These are phyloP conservation scores for Carpatolechia fugitivella DNA, from an alignment of 2,888 invertebrate species.

Conservation along the genomic window DNA sequence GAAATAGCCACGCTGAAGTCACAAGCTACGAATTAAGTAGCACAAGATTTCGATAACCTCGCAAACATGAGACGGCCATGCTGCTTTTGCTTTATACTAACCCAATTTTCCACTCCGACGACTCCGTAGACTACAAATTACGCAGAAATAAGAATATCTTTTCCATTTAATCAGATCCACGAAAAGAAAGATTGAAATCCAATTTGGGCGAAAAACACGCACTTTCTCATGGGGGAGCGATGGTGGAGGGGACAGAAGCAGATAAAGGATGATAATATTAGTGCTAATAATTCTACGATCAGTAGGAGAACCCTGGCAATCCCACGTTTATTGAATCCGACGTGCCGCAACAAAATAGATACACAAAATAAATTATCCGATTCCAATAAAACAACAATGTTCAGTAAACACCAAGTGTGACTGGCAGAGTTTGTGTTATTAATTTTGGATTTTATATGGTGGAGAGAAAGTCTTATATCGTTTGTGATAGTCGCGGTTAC, in stretches of 20 bases:
- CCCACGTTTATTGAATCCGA: conserved; percentile 66
- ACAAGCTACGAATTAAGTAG: conserved; percentile 14
- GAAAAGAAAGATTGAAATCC: conserved; percentile 13
- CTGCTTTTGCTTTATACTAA: conserved; percentile 34
- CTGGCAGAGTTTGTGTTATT: conserved; percentile 18
- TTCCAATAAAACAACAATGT: conserved; percentile 73
- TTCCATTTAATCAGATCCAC: conserved; percentile 24
- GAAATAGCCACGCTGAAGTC: conserved; percentile 12
- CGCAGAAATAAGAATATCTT: conserved; percentile 23
- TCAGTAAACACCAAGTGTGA: conserved; percentile 40
- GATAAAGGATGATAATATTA: conserved; percentile 15
- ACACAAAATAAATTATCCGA: conserved; percentile 74
- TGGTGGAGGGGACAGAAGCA: conserved; percentile 4
- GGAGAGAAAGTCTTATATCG: conserved; percentile 30
- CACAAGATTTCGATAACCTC: conserved; percentile 15
- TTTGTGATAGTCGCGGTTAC: conserved; percentile 23
- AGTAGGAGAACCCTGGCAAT: conserved; percentile 38
- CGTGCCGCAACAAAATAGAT: conserved; percentile 67
- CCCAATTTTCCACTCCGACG: conserved; percentile 22
- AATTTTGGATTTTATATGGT: conserved; percentile 35
- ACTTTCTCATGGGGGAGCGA: conserved; percentile 14
- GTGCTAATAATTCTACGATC: conserved; percentile 38
- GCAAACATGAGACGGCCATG: conserved; percentile 19
- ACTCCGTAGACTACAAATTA: conserved; percentile 22
- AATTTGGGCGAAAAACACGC: conserved; percentile 18